These are phyloP conservation scores for Oncorhynchus kisutch DNA, from an alignment of 2,113 vertebrate genomes.

Conservation along the genomic window DNA sequence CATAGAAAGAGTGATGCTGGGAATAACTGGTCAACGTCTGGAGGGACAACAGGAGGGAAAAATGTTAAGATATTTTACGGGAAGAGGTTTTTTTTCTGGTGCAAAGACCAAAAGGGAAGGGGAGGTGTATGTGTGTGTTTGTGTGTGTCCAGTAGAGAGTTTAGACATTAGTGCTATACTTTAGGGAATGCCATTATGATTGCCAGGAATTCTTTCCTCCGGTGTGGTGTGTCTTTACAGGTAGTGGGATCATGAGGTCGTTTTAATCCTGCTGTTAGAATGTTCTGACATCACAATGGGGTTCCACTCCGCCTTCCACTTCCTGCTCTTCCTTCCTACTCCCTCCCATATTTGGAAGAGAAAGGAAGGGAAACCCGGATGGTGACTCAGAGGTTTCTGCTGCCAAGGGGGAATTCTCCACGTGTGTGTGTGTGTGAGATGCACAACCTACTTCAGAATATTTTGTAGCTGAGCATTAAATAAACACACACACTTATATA, in stretches of 20 bases:
- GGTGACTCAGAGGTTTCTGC: conserved; percentile 63
- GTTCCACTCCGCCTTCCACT: conserved; percentile 64
- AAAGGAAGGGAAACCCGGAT: conserved; percentile 74
- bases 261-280: conserved; percentile 40
- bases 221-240: conserved; percentile 50
- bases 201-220: conserved; percentile 31
- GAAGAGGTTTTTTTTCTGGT: conserved; percentile 51
- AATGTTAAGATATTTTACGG: conserved; percentile 48
- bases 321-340: conserved; percentile 56
- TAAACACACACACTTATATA: not conserved
- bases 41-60: not conserved
- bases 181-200: conserved; percentile 45
- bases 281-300: conserved; percentile 67
- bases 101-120: conserved; percentile 16
- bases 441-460: too few relatives aligned
- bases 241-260: conserved; percentile 51
- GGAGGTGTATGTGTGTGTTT: not conserved
- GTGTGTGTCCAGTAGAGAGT: not conserved
- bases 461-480: not conserved
- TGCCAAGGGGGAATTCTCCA: conserved; percentile 68
- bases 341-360: conserved; percentile 75
- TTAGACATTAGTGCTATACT: conserved; percentile 41
- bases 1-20: conserved; percentile 53
- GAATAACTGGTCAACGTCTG: conserved; percentile 60
- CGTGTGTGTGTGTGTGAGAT: conserved; percentile 57